Percentiles rank a stretch among this genome's conserved stretches.
phyloP scores from a whole-genome alignment of 1,140 invertebrate genomes.

The Planococcus citri region DNA sequence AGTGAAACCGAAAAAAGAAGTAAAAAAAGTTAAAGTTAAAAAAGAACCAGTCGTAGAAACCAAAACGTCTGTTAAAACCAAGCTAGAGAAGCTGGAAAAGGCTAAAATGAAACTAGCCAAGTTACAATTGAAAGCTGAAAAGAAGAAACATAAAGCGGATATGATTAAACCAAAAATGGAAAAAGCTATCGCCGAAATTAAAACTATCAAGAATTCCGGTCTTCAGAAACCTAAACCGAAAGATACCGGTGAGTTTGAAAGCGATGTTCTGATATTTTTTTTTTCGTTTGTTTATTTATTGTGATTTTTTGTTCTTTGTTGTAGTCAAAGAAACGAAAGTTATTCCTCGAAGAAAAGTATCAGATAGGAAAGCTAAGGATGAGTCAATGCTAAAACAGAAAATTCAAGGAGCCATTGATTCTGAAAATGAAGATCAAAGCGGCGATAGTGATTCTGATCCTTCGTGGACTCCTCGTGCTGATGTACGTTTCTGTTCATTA shows the following conservation, averaged over 20 bases:
- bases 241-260: neutral
- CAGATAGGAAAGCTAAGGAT: slow-evolving; percentile 51
- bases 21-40: neutral
- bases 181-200: neutral
- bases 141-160: neutral
- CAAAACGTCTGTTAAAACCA: neutral
- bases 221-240: neutral
- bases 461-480: slow-evolving; percentile 47
- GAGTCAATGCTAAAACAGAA: slow-evolving; percentile 35
- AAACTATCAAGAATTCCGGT: neutral
- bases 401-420: slow-evolving; percentile 35
- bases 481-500: neutral
- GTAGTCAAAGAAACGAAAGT: slow-evolving; percentile 24
- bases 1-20: neutral
- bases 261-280: neutral
- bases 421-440: slow-evolving; percentile 17
- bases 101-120: neutral
- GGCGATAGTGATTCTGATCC: slow-evolving; percentile 33
- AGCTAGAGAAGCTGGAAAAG: neutral
- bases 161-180: slow-evolving; percentile 9
- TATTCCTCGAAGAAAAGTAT: slow-evolving; percentile 46
- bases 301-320: slow-evolving; percentile 11
- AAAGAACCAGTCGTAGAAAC: neutral
- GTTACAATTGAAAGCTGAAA: slow-evolving; percentile 1
- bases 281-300: neutral